Evolutionary conservation across 2,888 invertebrate species (phyloP), one percentile per base, ranked within the genome.

Genomic region (Aethes cnicana): DNA sequence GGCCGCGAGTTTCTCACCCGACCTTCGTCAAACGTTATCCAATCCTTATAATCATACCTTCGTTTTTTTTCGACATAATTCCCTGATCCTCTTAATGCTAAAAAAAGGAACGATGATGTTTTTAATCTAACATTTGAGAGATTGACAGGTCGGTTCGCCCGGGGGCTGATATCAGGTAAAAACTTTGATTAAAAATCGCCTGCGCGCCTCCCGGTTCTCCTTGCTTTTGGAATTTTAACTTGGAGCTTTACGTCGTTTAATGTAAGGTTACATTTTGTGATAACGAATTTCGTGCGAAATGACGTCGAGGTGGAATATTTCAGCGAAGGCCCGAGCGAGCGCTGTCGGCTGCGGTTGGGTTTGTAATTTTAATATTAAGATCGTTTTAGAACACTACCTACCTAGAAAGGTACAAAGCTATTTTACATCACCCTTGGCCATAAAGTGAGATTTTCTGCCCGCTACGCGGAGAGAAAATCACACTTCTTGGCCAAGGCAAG

Each of bases 21-120:
- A 88, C 88, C 89, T 88, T 87, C 89, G 85, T 89, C 89, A 89
- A 84, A 79, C 66, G 81, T 84, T 84, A 86, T 87, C 85, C 76
- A 77, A 75, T 76, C 78, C 78, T 74, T 77, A 84, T 87, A 88
- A 89, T 86, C 84, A 85, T 80, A 80, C 77, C 72, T 69, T 74
- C 57, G 61, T 58, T 63, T 72, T 74, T 72, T 68, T 63, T 63
- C 53, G 52, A 61, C 64, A 81, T 84, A 84, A 86, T 84, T 84
- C 81, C 78, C 79, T 85, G 86, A 87, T 87, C 88, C 82, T 78
- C 76, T 77, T 77, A 84, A 80, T 81, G 77, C 82, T 70, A 81
- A 84, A 78, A 84, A 88, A 87, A 85, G 74, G 76, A 74, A 79
- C 81, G 80, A 84, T 77, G 84, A 72, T 81, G 72, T 86, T 88